Percentiles rank a stretch among this genome's conserved stretches.
Evolutionary conservation across 2,797 vertebrate genomes (phyloP).

Genomic region (Gallinago stenura): DNA sequence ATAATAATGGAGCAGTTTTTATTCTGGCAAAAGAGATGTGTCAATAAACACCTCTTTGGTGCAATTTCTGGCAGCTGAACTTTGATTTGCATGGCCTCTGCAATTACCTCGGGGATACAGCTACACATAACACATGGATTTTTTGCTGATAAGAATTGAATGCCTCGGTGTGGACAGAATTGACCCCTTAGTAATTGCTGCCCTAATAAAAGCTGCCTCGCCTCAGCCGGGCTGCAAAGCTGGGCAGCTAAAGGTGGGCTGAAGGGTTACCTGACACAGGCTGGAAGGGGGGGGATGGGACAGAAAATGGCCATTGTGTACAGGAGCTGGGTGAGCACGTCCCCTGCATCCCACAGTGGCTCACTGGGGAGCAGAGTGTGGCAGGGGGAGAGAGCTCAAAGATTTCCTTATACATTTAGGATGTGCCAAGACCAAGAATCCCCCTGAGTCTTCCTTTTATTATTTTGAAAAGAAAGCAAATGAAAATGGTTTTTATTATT

Average conservation of each 20-base stretch:
- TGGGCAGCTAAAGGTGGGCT: neutral
- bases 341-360: neutral
- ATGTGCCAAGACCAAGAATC: neutral
- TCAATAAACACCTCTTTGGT: conserved; percentile 48
- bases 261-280: neutral
- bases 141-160: conserved; percentile 18
- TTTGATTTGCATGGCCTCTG: conserved; percentile 10
- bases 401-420: neutral
- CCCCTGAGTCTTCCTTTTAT: neutral
- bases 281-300: neutral
- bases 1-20: neutral
- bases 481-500: neutral
- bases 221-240: neutral
- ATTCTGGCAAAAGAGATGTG: neutral
- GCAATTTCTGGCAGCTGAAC: conserved; percentile 18
- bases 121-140: conserved; percentile 16
- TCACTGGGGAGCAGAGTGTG: fast-evolving
- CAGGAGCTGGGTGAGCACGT: neutral
- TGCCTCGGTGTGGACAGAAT: neutral
- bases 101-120: neutral
- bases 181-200: neutral
- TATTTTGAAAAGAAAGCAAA: conserved; percentile 26
- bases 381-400: neutral
- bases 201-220: neutral
- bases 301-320: neutral